Conservation (phyloP, 2,797 vertebrate genomes). For the Halcyon smyrnensis region DNA sequence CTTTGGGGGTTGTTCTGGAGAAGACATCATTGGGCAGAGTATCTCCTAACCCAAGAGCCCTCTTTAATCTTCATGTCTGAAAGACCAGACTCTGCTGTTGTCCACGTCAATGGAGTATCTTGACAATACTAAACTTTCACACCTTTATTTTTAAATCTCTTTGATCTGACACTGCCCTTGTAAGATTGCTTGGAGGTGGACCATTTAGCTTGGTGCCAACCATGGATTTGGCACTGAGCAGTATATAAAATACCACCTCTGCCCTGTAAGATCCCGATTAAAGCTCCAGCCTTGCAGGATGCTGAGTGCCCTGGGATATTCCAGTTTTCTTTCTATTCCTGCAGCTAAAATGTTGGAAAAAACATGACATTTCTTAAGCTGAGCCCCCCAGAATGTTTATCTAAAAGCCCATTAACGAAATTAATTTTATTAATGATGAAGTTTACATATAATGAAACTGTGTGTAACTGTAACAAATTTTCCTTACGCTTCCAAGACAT, state of each 20-base stretch:
- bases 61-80: background rate
- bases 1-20: background rate
- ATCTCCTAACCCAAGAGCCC: background rate
- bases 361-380: background rate
- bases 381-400: rapidly evolving
- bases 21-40: rapidly evolving
- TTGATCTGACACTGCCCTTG: background rate
- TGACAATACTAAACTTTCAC: background rate
- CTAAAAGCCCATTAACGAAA: background rate
- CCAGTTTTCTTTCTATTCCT: background rate
- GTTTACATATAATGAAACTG: background rate
- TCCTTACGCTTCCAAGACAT: background rate
- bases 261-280: background rate
- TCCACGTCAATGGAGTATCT: background rate
- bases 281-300: background rate
- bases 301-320: background rate
- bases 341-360: background rate
- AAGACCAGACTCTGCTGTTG: background rate
- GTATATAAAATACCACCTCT: background rate
- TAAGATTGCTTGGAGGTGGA: background rate
- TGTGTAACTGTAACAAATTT: background rate
- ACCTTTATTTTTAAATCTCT: background rate
- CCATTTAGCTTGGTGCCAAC: background rate
- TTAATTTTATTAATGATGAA: background rate
- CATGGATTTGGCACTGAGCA: background rate